phyloP scores from a whole-genome alignment of 2,888 invertebrate genomes.

The Timema cristinae region DNA sequence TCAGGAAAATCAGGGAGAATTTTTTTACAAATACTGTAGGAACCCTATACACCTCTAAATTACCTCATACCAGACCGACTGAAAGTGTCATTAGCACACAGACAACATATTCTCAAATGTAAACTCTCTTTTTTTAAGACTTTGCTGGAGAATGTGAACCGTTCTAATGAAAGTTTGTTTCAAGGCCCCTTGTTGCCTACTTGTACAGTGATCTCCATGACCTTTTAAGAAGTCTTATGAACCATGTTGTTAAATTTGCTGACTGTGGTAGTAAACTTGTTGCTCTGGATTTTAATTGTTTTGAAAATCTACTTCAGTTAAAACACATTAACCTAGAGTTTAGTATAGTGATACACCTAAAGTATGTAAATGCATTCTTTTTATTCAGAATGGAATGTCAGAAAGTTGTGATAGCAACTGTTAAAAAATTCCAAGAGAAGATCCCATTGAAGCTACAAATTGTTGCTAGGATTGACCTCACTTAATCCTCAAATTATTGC shows the following conservation, averaged over 20 bases:
- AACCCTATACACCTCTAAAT: no score
- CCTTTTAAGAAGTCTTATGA: neutral
- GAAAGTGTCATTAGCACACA: no score
- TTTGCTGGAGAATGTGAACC: no score
- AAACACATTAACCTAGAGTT: neutral
- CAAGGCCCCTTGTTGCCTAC: no score
- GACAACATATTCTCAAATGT: no score
- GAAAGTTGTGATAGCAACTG: conserved; percentile 1
- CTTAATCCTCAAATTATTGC: neutral
- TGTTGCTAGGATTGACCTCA: neutral
- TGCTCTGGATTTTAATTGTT: neutral
- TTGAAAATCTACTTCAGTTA: neutral
- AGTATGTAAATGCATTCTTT: neutral
- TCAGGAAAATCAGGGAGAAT: no score
- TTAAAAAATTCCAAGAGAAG: conserved; percentile 1
- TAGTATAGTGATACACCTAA: neutral
- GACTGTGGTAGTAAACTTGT: no score
- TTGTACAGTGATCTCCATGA: neutral
- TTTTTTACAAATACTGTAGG: no score
- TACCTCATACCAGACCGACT: no score
- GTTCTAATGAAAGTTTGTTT: no score
- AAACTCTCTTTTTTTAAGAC: no score
- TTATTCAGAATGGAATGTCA: neutral
- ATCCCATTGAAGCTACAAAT: neutral
- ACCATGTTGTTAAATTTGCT: neutral